Conservation (phyloP, 2,888 invertebrate species). For the Callosobruchus maculatus region DNA sequence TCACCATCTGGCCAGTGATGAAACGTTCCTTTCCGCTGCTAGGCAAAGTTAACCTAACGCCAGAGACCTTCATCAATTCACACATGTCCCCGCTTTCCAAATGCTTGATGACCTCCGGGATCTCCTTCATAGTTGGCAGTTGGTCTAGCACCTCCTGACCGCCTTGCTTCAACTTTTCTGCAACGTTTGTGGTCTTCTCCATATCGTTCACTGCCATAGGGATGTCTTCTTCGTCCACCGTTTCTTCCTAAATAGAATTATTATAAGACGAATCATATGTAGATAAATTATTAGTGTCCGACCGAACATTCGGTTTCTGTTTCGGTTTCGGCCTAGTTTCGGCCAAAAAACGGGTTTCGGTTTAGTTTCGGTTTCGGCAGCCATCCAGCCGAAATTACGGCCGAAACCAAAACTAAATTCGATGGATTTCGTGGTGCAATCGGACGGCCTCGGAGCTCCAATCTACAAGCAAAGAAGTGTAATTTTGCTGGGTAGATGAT, state of each 20-base stretch:
- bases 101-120: slow-evolving; percentile 59
- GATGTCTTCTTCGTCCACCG: slow-evolving; percentile 41
- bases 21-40: slow-evolving; percentile 66
- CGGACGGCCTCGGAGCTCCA: too few species aligned
- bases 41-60: slow-evolving; percentile 50
- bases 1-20: slow-evolving; percentile 74
- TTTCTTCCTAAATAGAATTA: slow-evolving; percentile 16
- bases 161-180: slow-evolving; percentile 56
- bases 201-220: slow-evolving; percentile 56
- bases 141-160: slow-evolving; percentile 53
- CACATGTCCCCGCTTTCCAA: slow-evolving; percentile 59
- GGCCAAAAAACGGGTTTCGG: too few species aligned
- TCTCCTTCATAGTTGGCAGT: slow-evolving; percentile 60
- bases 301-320: too few species aligned
- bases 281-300: too few species aligned
- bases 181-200: slow-evolving; percentile 57
- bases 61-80: slow-evolving; percentile 60
- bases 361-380: too few species aligned
- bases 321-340: too few species aligned
- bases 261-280: too few species aligned
- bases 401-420: too few species aligned
- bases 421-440: too few species aligned
- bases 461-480: too few species aligned
- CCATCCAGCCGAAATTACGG: too few species aligned
- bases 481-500: too few species aligned